Evolutionary conservation across 2,797 vertebrate genomes (phyloP).

Genomic region (Pampus argenteus): DNA sequence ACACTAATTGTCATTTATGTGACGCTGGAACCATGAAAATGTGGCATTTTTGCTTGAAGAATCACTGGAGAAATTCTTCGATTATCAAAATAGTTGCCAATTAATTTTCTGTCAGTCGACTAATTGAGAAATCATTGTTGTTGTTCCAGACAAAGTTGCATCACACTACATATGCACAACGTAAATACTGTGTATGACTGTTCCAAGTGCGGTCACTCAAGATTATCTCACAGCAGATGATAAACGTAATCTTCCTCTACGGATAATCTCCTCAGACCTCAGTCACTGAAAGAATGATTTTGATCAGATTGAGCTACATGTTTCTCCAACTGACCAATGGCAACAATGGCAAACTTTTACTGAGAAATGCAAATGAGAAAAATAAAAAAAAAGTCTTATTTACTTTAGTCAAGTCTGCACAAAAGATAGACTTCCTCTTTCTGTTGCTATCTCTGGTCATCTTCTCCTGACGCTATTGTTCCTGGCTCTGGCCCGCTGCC

Average conservation of each 20-base stretch:
- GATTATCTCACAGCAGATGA: constrained; percentile 44
- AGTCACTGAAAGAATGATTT: not conserved
- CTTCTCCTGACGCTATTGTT: constrained; percentile 66
- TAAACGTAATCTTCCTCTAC: constrained; percentile 40
- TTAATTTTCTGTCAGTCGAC: not conserved
- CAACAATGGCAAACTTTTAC: not conserved
- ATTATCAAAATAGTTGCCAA: not conserved
- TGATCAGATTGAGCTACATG: not conserved
- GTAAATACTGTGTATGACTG: constrained; percentile 17
- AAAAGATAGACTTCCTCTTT: constrained; percentile 67
- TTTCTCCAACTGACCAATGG: not conserved
- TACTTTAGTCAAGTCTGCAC: constrained; percentile 41
- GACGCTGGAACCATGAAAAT: too few relatives aligned
- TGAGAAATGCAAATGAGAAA: constrained; percentile 8
- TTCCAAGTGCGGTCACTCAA: not conserved
- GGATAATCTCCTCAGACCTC: constrained; percentile 41
- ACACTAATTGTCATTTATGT: too few relatives aligned
- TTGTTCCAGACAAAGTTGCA: too few relatives aligned
- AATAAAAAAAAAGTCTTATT: constrained; percentile 25
- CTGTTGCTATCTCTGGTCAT: constrained; percentile 65
- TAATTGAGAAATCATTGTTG: too few relatives aligned
- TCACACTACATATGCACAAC: not conserved
- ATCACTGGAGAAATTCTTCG: too few relatives aligned
- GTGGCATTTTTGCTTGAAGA: too few relatives aligned
- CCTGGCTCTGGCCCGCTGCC: constrained; percentile 50